phyloP scores from a whole-genome alignment of 1,140 invertebrate genomes.

The Ceratitis capitata region DNA sequence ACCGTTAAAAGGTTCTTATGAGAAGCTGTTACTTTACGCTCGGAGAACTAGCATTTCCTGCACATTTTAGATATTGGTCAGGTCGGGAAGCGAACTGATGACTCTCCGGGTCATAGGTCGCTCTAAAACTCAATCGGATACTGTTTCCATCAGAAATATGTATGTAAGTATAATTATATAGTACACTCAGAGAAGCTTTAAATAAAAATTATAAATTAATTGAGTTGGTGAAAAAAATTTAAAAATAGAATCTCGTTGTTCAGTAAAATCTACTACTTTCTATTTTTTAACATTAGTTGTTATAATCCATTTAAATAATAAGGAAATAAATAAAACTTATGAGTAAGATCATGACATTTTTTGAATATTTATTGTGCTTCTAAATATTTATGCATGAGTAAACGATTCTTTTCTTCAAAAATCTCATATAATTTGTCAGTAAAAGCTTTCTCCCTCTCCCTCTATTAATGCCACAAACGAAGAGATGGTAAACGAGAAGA shows the following conservation, averaged over 20 bases:
- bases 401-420: constrained; percentile 23
- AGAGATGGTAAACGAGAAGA: constrained; percentile 21
- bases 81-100: no score
- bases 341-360: constrained; percentile 35
- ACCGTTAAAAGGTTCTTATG: no score
- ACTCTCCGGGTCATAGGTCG: no score
- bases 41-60: no score
- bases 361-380: constrained; percentile 34
- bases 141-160: no score
- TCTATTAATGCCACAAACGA: constrained; percentile 5
- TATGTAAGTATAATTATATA: not conserved
- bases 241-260: not conserved
- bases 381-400: constrained; percentile 36
- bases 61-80: no score
- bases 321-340: constrained; percentile 37
- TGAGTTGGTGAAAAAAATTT: not conserved
- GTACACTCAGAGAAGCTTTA: not conserved
- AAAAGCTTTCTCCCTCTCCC: constrained; percentile 6
- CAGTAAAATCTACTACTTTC: not conserved
- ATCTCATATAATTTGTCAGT: not conserved
- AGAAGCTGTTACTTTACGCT: no score
- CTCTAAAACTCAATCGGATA: no score
- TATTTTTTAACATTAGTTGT: constrained; percentile 1
- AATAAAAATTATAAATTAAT: constrained; percentile 1
- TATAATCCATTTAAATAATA: constrained; percentile 14